These are phyloP conservation scores for Pseudomyrmex sp. DNA, from an alignment of 1,140 invertebrate genomes.

Conservation along the genomic window DNA sequence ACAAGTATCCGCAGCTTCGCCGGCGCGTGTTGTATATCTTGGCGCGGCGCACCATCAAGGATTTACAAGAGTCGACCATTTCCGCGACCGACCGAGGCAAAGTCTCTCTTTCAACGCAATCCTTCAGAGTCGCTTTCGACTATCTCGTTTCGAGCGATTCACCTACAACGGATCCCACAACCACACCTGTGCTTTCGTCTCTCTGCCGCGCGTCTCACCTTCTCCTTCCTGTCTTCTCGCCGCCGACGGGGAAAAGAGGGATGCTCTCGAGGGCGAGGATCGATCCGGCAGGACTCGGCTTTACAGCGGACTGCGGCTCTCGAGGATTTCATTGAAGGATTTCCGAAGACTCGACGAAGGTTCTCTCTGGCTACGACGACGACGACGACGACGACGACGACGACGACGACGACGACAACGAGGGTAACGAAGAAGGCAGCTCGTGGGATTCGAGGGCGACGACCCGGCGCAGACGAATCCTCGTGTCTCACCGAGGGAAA, in stretches of 20 bases:
- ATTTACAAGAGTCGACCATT: slow-evolving; percentile 54
- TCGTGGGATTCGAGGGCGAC: slow-evolving; percentile 48
- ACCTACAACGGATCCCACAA: slow-evolving; percentile 7
- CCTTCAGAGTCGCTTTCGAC: slow-evolving; percentile 60
- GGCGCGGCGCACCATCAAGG: slow-evolving; percentile 42
- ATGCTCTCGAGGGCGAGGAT: slow-evolving; percentile 59
- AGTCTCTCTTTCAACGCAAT: slow-evolving; percentile 29
- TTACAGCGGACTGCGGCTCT: slow-evolving; percentile 40
- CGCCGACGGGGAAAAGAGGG: neutral
- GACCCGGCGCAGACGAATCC: slow-evolving; percentile 34
- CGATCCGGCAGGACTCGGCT: slow-evolving; percentile 56
- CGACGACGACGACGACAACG: slow-evolving; percentile 19
- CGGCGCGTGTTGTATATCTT: slow-evolving; percentile 20
- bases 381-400: slow-evolving; percentile 10
- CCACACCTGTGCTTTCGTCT: slow-evolving; percentile 23
- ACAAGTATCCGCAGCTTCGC: slow-evolving; percentile 18
- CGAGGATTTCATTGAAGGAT: slow-evolving; percentile 71
- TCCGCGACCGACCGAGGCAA: slow-evolving; percentile 30
- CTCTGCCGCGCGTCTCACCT: slow-evolving; percentile 13
- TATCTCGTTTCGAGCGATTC: slow-evolving; percentile 66
- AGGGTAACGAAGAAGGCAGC: slow-evolving; percentile 46
- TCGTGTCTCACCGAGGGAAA: slow-evolving; percentile 27
- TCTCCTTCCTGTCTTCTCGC: slow-evolving; percentile 51
- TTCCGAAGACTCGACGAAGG: slow-evolving; percentile 39
- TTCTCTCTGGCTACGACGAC: neutral